Evolutionary conservation across 2,113 vertebrate genomes (phyloP), one percentile per base, ranked within the genome.

Genomic region (Siniperca knerii): DNA sequence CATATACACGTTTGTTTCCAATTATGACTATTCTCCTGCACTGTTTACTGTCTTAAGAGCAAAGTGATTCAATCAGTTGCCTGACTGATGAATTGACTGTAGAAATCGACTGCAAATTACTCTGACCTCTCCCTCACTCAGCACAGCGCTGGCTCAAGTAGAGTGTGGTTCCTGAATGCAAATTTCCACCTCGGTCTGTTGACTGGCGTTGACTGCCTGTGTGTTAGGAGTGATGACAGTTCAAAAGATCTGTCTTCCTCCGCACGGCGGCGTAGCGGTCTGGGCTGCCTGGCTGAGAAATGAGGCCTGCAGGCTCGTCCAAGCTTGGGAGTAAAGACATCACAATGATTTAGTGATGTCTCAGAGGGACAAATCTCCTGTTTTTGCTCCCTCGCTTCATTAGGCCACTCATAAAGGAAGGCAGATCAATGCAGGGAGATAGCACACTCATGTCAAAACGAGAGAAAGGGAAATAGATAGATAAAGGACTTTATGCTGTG

Each of bases 391-490:
- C 83, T 79, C n/a, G 84, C 85, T 89, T 92, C 83, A 94, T 95
- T 93, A 92, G 74, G 84, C 82, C 77, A 79, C 87, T 87, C 82
- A 92, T 89, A 91, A 93, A 91, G 67, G 83, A 81, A 87, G 83
- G 64, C 72, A 80, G 90, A 93, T 95, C 84, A 92, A 87, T 90
- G 90, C n/a, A 44, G 68, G 83, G 75, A 92, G 89, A 83, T 85
- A 74, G 83, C 83, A 55, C 54, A 33, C 68, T 87, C 33, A 23
- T 50, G 79, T 86, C 77, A 82, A 66, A 81, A 81, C 0, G 44
- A 77, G 54, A 79, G 69, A 25, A 81, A 80, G 50, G 58, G 74
- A 81, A 79, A 83, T 42, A 76, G 75, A 84, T 62, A 54, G 68
- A 89, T 88, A 44, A 89, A 84, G 60, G 69, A 55, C 68, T 85